Evolutionary conservation across 2,113 vertebrate genomes (phyloP).

Genomic region (Phylloscopus whistleri): DNA sequence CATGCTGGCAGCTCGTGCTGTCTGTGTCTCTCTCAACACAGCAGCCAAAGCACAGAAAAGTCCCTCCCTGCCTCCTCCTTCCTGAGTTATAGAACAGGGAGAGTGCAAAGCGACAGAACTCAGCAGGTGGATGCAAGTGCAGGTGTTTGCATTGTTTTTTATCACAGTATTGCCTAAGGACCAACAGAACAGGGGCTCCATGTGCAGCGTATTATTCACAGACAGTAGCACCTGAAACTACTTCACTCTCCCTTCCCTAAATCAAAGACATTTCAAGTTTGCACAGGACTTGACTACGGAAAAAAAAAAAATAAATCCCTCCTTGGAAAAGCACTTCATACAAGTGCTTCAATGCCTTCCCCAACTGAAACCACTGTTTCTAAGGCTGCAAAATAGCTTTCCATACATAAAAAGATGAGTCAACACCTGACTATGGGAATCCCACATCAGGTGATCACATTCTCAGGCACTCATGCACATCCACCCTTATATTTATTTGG

Average conservation of each 20-base stretch:
- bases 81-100: not conserved
- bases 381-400: conserved; percentile 4
- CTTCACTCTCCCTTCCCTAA: not conserved
- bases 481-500: not conserved
- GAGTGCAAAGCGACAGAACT: not conserved
- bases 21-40: not conserved
- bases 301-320: not conserved
- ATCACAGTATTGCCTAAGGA: not conserved
- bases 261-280: conserved; percentile 36
- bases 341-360: not conserved
- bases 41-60: not conserved
- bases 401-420: not conserved
- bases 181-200: not conserved
- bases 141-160: not conserved
- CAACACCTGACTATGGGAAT: not conserved
- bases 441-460: not conserved
- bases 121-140: conserved; percentile 6
- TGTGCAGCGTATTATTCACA: not conserved
- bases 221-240: conserved; percentile 5
- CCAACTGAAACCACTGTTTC: not conserved
- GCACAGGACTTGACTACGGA: not conserved
- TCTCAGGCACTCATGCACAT: not conserved
- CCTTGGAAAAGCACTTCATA: not conserved
- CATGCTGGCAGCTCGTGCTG: not conserved
- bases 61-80: not conserved